Percentiles rank a stretch among this genome's conserved stretches.
These are phyloP conservation scores for Digitonthophagus gazella DNA, from an alignment of 2,888 invertebrate genomes.

Conservation along the genomic window DNA sequence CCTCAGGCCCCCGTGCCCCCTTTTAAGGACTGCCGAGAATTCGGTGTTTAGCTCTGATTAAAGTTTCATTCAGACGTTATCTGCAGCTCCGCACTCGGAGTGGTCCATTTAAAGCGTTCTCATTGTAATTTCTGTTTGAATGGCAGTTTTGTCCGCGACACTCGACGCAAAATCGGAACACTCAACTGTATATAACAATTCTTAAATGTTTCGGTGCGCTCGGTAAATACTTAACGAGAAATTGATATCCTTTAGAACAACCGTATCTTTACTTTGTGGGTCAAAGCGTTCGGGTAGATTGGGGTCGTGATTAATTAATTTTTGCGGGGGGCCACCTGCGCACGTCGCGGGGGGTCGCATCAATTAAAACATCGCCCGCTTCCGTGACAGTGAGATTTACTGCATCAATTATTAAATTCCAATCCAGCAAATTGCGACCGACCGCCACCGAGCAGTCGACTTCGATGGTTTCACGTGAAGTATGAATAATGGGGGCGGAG, in stretches of 20 bases:
- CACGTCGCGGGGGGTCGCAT: constrained; percentile 4
- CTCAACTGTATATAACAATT: background rate
- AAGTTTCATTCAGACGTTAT: background rate
- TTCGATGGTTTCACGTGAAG: background rate
- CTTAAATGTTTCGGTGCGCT: background rate
- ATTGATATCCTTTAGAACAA: background rate
- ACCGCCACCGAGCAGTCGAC: background rate
- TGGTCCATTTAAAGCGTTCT: background rate
- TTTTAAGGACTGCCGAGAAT: background rate
- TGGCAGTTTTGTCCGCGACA: background rate
- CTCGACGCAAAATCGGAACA: background rate
- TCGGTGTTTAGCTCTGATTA: background rate
- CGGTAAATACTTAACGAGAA: no score
- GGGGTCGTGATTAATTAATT: constrained; percentile 10
- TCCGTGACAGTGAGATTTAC: constrained; percentile 18
- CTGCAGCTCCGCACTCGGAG: background rate
- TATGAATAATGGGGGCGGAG: constrained; percentile 13
- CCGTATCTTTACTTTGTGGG: background rate
- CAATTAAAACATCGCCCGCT: constrained; percentile 14
- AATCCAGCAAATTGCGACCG: constrained; percentile 13
- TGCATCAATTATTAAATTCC: constrained; percentile 20
- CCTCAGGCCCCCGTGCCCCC: background rate
- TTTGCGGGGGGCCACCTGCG: background rate
- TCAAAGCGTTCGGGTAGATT: background rate
- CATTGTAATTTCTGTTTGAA: background rate